phyloP scores from a whole-genome alignment of 53 echinoderm and acorn worm species.

The Patiria pectinifera region DNA sequence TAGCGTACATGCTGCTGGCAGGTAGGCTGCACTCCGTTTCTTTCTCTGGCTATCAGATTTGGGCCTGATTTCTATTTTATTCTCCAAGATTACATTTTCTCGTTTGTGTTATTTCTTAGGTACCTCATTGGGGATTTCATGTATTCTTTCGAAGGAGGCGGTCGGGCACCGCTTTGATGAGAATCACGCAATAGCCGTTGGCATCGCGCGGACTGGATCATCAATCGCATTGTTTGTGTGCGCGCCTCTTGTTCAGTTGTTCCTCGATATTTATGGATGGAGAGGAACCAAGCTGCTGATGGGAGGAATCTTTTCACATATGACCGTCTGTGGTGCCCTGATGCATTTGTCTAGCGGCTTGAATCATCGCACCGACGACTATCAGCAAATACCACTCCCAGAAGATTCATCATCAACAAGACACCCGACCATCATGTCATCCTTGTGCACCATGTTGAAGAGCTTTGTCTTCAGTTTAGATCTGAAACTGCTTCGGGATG shows the following conservation, averaged over 20 bases:
- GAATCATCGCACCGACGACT: background rate
- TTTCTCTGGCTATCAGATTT: too few relatives aligned
- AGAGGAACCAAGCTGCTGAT: slow-evolving; percentile 16
- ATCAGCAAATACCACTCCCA: background rate
- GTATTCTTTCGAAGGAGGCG: background rate
- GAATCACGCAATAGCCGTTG: slow-evolving; percentile 20
- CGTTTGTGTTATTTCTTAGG: background rate
- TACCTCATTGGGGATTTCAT: background rate
- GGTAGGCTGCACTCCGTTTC: background rate
- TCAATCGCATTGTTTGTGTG: background rate
- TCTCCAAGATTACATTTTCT: background rate
- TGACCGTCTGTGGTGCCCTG: background rate
- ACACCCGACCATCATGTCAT: background rate
- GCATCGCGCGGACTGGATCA: slow-evolving; percentile 22
- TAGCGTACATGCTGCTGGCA: background rate
- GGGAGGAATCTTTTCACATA: background rate
- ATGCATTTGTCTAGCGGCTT: background rate
- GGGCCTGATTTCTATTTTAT: too few relatives aligned
- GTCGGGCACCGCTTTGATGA: background rate
- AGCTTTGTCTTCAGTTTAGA: background rate
- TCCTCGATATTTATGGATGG: slow-evolving; percentile 4
- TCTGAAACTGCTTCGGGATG: background rate
- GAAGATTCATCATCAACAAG: background rate
- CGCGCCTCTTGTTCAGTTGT: background rate
- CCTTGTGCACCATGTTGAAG: background rate